Percentiles rank a stretch among this genome's conserved stretches.
phyloP scores from a whole-genome alignment of 2,113 vertebrate species.

The Chascanopsetta lugubris region DNA sequence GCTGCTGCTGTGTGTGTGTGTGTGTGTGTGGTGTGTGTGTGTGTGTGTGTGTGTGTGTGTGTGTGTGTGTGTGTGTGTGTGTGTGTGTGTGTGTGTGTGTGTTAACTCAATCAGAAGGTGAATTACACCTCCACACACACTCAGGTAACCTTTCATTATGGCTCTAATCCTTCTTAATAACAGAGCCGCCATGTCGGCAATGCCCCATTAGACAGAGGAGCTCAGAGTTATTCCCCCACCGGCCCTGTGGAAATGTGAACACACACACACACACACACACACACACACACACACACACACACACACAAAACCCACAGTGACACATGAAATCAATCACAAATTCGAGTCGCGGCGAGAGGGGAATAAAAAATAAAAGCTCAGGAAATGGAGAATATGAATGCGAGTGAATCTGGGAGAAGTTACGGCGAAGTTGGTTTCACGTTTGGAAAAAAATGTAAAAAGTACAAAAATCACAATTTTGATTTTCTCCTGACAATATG shows the following conservation, averaged over 20 bases:
- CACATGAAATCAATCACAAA: slow-evolving; percentile 71
- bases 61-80: slow-evolving; percentile 60
- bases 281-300: slow-evolving; percentile 39
- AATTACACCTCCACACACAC: slow-evolving; percentile 77
- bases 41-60: slow-evolving; percentile 56
- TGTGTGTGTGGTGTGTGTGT: slow-evolving; percentile 59
- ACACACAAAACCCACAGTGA: too few species aligned
- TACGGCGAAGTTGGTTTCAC: too few species aligned
- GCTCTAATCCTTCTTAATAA: slow-evolving; percentile 81
- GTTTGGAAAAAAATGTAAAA: too few species aligned
- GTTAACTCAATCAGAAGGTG: slow-evolving; percentile 80
- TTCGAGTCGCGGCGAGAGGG: slow-evolving; percentile 23
- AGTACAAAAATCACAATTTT: too few species aligned
- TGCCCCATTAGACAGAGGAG: slow-evolving; percentile 77
- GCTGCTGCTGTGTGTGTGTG: slow-evolving; percentile 53
- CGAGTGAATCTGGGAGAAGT: too few species aligned
- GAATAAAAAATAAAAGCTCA: too few species aligned
- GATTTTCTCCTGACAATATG: too few species aligned
- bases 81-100: slow-evolving; percentile 52
- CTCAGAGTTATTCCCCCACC: slow-evolving; percentile 66
- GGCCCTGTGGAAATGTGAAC: slow-evolving; percentile 61
- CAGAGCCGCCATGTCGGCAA: slow-evolving; percentile 71
- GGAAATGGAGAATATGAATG: too few species aligned
- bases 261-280: slow-evolving; percentile 49
- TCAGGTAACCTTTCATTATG: slow-evolving; percentile 83